Conservation (phyloP, 2,888 invertebrate species). For the Aphidius colemani region DNA sequence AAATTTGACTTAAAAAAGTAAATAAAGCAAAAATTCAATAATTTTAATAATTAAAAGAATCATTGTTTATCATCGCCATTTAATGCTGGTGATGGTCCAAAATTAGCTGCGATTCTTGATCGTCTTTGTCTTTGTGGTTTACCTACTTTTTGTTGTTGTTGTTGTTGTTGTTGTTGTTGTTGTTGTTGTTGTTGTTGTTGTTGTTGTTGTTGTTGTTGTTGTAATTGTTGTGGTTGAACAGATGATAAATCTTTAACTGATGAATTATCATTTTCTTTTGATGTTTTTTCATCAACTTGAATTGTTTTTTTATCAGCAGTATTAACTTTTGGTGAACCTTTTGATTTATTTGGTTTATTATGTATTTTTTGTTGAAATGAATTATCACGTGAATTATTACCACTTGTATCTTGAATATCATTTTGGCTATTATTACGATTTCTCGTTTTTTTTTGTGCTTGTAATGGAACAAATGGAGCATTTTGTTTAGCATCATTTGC, state of each 20-base stretch:
- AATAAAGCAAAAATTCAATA: not conserved
- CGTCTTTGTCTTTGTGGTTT: constrained; percentile 46
- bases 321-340: constrained; percentile 28
- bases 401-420: too few relatives aligned
- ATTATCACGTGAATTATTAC: constrained; percentile 21
- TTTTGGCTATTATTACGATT: constrained; percentile 24
- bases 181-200: constrained; percentile 35
- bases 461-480: constrained; percentile 64
- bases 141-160: constrained; percentile 41
- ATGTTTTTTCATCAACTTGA: constrained; percentile 13
- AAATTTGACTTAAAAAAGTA: not conserved
- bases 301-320: constrained; percentile 24
- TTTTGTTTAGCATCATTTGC: constrained; percentile 29
- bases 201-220: constrained; percentile 44
- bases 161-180: constrained; percentile 44
- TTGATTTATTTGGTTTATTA: constrained; percentile 17
- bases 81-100: constrained; percentile 40
- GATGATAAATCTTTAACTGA: constrained; percentile 30
- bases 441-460: constrained; percentile 62
- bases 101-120: constrained; percentile 58
- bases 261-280: constrained; percentile 28
- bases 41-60: not conserved
- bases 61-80: constrained; percentile 39
- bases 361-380: constrained; percentile 31
- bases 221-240: constrained; percentile 38